Conservation (phyloP, 2,113 vertebrate genomes). For the Mormyrus iriodes region DNA sequence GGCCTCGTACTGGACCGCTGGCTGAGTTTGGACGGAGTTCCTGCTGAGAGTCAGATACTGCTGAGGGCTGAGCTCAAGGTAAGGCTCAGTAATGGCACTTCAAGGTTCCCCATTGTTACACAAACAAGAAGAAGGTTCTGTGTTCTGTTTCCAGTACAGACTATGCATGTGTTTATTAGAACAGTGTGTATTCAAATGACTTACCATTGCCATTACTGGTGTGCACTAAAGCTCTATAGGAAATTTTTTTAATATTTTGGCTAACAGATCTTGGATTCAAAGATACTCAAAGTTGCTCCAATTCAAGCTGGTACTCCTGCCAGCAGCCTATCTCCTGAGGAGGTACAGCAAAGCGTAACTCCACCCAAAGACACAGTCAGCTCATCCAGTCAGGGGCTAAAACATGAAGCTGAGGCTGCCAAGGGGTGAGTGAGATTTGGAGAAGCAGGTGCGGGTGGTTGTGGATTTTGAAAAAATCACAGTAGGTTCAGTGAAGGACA, state of each 20-base stretch:
- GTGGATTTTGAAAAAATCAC: background rate
- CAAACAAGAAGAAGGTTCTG: no score
- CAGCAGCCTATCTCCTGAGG: conserved; percentile 28
- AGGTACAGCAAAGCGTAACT: background rate
- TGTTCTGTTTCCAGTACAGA: no score
- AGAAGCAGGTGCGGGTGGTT: background rate
- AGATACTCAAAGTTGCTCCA: background rate
- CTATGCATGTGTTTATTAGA: no score
- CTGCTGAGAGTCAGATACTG: conserved; percentile 67
- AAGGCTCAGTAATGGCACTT: background rate
- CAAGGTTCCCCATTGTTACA: background rate
- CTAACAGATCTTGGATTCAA: conserved; percentile 1
- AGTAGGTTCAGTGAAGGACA: background rate
- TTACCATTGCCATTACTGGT: background rate
- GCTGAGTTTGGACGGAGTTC: conserved; percentile 47
- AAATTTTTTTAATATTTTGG: background rate
- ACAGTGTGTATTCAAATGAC: background rate
- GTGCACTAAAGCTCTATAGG: background rate
- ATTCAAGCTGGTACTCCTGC: background rate
- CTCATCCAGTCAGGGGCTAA: background rate
- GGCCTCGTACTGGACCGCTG: conserved; percentile 52
- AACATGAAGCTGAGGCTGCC: background rate
- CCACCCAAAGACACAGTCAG: conserved; percentile 19
- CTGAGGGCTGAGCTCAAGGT: conserved; percentile 79
- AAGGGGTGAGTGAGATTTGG: background rate